A percentile compares a stretch with the other conserved stretches of the same genome.
phyloP scores from a whole-genome alignment of 2,888 invertebrate species.

The Amiota mariae region DNA sequence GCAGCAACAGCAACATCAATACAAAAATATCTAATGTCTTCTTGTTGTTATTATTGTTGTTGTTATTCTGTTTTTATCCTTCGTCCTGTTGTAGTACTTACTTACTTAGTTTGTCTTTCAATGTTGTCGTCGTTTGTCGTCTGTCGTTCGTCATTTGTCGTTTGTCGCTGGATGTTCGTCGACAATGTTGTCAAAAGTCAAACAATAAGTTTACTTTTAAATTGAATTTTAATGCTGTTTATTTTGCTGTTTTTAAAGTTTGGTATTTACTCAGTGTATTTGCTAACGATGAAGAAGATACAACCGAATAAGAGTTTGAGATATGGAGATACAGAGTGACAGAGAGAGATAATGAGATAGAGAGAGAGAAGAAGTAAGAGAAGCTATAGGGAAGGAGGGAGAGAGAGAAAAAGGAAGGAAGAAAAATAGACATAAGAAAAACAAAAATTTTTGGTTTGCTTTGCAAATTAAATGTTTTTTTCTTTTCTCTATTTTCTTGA shows the following conservation, averaged over 20 bases:
- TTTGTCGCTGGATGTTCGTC: too few species aligned
- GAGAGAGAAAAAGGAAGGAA: neutral
- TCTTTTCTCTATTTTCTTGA: too few species aligned
- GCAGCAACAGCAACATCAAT: neutral
- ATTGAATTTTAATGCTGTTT: constrained; percentile 46
- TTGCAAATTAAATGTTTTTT: constrained; percentile 44
- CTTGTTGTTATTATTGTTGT: neutral
- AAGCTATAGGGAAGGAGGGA: too few species aligned
- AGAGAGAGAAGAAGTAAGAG: too few species aligned
- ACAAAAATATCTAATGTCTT: neutral
- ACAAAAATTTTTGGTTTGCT: constrained; percentile 38
- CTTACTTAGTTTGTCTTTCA: too few species aligned
- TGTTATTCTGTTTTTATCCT: neutral
- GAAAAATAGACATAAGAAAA: neutral
- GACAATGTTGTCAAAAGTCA: constrained; percentile 21
- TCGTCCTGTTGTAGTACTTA: neutral
- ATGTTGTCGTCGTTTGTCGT: neutral
- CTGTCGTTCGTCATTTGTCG: neutral
- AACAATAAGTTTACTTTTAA: constrained; percentile 38
- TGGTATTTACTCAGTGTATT: constrained; percentile 1
- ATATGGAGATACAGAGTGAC: too few species aligned
- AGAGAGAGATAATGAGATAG: too few species aligned
- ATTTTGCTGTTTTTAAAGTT: constrained; percentile 34
- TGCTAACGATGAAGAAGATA: neutral
- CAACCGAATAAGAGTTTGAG: too few species aligned